Conservation (phyloP, 2,113 vertebrate species). For the Calidris pugnax region DNA sequence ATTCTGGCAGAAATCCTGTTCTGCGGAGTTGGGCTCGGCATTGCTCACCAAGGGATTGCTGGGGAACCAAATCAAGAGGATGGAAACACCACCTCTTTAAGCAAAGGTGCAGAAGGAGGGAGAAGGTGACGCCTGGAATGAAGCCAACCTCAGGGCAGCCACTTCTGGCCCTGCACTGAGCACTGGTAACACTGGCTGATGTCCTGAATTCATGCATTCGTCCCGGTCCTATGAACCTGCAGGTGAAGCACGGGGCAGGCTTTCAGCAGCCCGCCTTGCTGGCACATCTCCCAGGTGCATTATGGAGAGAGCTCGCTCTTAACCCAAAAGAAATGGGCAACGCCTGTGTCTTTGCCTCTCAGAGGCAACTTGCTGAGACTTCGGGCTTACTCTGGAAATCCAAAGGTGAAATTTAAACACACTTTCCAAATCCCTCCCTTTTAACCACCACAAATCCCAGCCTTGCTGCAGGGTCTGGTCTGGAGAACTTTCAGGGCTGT, state of each 20-base stretch:
- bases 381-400: neutral
- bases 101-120: neutral
- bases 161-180: neutral
- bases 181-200: neutral
- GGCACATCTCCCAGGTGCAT: accelerated
- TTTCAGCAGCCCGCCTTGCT: neutral
- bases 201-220: neutral
- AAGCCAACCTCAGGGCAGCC: neutral
- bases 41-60: neutral
- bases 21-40: neutral
- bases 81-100: neutral
- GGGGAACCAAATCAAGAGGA: neutral
- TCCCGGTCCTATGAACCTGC: neutral
- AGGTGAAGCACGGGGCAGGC: neutral
- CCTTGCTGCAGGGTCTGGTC: neutral
- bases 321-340: neutral
- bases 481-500: neutral
- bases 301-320: accelerated
- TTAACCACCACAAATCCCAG: neutral
- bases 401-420: neutral
- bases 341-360: neutral
- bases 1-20: neutral
- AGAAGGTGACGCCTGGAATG: neutral
- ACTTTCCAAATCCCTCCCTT: neutral
- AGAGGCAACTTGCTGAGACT: neutral